Conservation (phyloP, 2,113 vertebrate genomes). For the Alethe castanea region DNA sequence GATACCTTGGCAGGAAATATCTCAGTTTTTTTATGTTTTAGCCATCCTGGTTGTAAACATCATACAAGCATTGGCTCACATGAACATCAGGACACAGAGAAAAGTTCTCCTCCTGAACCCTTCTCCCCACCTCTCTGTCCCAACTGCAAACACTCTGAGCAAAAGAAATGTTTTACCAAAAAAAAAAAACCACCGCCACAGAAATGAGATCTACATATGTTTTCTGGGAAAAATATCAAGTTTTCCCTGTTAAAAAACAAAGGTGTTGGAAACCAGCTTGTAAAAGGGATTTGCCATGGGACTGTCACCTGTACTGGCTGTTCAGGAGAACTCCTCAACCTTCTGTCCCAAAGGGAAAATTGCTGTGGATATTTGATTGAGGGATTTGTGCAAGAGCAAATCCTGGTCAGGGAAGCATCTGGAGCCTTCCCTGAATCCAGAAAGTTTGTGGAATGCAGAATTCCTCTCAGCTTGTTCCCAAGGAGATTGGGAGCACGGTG, state of each 20-base stretch:
- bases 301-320: neutral
- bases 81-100: accelerated
- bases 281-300: neutral
- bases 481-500: neutral
- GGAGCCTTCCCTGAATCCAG: neutral
- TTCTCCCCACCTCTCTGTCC: neutral
- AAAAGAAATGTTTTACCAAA: neutral
- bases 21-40: neutral
- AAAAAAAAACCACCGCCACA: neutral
- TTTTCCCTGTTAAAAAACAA: neutral
- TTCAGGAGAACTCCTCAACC: neutral
- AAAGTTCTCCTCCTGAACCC: neutral
- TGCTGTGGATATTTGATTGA: neutral
- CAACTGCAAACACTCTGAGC: neutral
- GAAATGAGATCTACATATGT: neutral
- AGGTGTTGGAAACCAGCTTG: neutral
- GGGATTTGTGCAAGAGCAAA: neutral
- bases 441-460: neutral
- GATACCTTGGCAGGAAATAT: neutral
- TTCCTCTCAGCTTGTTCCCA: neutral
- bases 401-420: neutral
- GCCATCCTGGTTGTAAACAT: neutral
- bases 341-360: neutral
- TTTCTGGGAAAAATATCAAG: neutral
- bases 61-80: neutral